Evolutionary conservation across 2,113 vertebrate genomes (phyloP).

Genomic region (Columba janthina): DNA sequence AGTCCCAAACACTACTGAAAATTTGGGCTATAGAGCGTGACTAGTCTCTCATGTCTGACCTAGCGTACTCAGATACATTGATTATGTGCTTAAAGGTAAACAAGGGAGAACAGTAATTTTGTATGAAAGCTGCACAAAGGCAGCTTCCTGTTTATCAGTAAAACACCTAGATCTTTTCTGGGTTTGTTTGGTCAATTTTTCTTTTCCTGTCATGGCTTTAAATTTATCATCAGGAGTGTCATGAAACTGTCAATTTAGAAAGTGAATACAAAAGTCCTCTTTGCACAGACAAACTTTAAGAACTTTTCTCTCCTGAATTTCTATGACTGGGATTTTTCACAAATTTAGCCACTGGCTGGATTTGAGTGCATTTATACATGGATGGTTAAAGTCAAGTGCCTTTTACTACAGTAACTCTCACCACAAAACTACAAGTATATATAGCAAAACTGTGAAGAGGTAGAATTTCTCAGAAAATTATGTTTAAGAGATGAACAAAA

Average conservation of each 20-base stretch:
- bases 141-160: conserved; percentile 57
- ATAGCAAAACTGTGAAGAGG: background rate
- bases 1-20: background rate
- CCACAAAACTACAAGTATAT: background rate
- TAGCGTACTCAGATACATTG: conserved; percentile 11
- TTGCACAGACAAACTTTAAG: background rate
- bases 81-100: conserved; percentile 48
- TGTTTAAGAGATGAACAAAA: background rate
- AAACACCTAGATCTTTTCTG: background rate
- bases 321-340: background rate
- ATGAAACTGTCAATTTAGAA: background rate
- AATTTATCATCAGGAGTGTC: background rate
- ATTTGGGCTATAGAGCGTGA: conserved; percentile 11
- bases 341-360: background rate
- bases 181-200: conserved; percentile 17
- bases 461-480: background rate
- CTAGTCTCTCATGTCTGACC: background rate
- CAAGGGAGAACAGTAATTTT: conserved; percentile 38
- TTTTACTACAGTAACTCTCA: background rate
- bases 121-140: conserved; percentile 15
- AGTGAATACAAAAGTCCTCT: background rate
- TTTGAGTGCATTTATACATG: background rate
- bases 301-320: background rate
- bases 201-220: background rate
- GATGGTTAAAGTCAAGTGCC: background rate